These are phyloP conservation scores for Acipenser oxyrinchus DNA, from an alignment of 2,797 vertebrate species.

Conservation along the genomic window DNA sequence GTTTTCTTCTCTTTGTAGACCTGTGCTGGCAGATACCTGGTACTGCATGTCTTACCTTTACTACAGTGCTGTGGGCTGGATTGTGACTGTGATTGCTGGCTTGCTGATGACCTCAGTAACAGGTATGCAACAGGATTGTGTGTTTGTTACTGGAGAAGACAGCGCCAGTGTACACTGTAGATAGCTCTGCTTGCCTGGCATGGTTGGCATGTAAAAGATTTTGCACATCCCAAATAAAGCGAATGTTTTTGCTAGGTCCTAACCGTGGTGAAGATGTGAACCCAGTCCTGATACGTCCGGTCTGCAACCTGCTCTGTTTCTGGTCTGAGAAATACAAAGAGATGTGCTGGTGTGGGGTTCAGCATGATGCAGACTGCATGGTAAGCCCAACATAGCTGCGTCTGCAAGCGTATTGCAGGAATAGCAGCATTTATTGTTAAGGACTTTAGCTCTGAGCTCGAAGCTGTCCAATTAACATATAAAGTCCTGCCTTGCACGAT, in stretches of 20 bases:
- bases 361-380: slow-evolving; percentile 36
- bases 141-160: too few species aligned
- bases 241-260: slow-evolving; percentile 42
- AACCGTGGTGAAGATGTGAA: slow-evolving; percentile 51
- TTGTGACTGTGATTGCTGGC: slow-evolving; percentile 46
- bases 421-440: too few species aligned
- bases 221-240: neutral
- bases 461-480: too few species aligned
- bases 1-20: slow-evolving; percentile 38
- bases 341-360: slow-evolving; percentile 58
- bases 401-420: too few species aligned
- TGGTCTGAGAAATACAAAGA: slow-evolving; percentile 62
- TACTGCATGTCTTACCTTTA: slow-evolving; percentile 73
- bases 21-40: slow-evolving; percentile 61
- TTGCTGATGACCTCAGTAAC: slow-evolving; percentile 64
- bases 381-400: slow-evolving; percentile 38
- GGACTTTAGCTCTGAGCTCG: too few species aligned
- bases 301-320: slow-evolving; percentile 64
- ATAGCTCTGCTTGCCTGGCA: too few species aligned
- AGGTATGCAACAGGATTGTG: slow-evolving; percentile 36
- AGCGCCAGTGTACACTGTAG: too few species aligned
- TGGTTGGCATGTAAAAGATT: too few species aligned
- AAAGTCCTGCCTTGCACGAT: too few species aligned
- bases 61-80: slow-evolving; percentile 64
- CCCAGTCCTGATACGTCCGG: slow-evolving; percentile 56